Evolutionary conservation across 2,797 vertebrate genomes (phyloP), one percentile per base, ranked within the genome.

Genomic region (Karalla daura): DNA sequence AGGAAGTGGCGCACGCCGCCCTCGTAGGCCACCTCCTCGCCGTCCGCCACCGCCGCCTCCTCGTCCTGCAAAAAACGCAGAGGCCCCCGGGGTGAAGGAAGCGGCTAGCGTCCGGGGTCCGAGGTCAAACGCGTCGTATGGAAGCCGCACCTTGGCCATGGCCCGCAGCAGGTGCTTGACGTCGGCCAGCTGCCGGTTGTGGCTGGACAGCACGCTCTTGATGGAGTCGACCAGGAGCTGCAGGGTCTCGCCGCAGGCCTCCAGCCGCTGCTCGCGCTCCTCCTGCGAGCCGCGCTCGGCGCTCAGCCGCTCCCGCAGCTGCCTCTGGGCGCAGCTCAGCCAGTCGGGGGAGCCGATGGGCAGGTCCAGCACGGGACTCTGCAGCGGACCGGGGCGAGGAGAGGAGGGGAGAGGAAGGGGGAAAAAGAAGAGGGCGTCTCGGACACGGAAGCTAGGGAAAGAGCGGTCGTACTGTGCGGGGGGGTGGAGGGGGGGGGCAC

Each of bases 1-100:
- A 99, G 92, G 90, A 97, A 99, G 86, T 98, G 96, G 46, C 97
- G 96, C 74, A 99, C 97, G 36, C 98, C 98, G 54, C 95, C 97
- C 70, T 99, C 96, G 64, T 97, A 98, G 1, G 93, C 92, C 88
- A 98, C 94, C 61, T 98, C 97, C 86, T 99, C 98, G 30, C 96
- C 96, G 8, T 99, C 98, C 0, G 95, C 94, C 83, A 98, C 36
- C 6, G 97, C 96, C 0, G 95, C 96, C 89, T 99, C 98, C 92
- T 99, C 98, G 63, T 99, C 98, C 98, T 99, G 81, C 1, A 65
- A 5, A 63, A 60, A n/a, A n/a, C n/a, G n/a, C n/a, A n/a, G n/a
- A n/a, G n/a, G n/a, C n/a, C n/a, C n/a, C n/a, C n/a, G n/a, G n/a
- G n/a, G n/a, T n/a, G n/a, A n/a, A n/a, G n/a, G n/a, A n/a, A n/a